Evolutionary conservation across 2,888 invertebrate species (phyloP).

Genomic region (Brachyopa scutellaris): DNA sequence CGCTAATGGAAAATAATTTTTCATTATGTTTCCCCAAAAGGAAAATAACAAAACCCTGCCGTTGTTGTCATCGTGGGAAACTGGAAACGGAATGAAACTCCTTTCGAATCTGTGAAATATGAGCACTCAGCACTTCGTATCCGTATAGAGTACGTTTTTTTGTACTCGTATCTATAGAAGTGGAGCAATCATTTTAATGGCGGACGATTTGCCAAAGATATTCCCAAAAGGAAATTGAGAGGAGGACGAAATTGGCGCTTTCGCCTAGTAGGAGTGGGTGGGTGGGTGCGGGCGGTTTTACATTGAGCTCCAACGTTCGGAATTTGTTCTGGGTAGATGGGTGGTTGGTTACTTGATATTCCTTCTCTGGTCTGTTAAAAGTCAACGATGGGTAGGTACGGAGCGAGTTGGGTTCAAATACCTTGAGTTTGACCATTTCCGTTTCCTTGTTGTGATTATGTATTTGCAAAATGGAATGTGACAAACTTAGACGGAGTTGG

Average conservation of each 20-base stretch:
- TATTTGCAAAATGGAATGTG: conserved; percentile 48
- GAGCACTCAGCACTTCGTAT: too few relatives aligned
- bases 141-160: too few relatives aligned
- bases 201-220: conserved; percentile 57
- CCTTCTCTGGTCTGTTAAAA: background rate
- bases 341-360: conserved; percentile 26
- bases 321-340: conserved; percentile 3
- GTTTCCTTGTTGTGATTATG: conserved; percentile 53
- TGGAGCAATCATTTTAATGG: conserved; percentile 67
- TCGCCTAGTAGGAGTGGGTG: background rate
- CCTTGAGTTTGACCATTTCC: conserved; percentile 52
- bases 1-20: conserved; percentile 62
- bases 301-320: background rate
- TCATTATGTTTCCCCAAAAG: conserved; percentile 34
- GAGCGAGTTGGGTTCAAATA: background rate
- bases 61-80: background rate
- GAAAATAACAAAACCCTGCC: background rate
- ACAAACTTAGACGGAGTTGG: conserved; percentile 24
- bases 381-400: too few relatives aligned
- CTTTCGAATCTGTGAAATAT: conserved; percentile 35
- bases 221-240: conserved; percentile 25
- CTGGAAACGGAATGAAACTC: conserved; percentile 17
- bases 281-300: conserved; percentile 8
- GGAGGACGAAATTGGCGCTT: conserved; percentile 24
- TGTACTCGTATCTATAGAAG: conserved; percentile 28